Percentiles rank a stretch among this genome's conserved stretches.
Evolutionary conservation across 2,888 invertebrate genomes (phyloP).

Genomic region (Diabrotica balteata): DNA sequence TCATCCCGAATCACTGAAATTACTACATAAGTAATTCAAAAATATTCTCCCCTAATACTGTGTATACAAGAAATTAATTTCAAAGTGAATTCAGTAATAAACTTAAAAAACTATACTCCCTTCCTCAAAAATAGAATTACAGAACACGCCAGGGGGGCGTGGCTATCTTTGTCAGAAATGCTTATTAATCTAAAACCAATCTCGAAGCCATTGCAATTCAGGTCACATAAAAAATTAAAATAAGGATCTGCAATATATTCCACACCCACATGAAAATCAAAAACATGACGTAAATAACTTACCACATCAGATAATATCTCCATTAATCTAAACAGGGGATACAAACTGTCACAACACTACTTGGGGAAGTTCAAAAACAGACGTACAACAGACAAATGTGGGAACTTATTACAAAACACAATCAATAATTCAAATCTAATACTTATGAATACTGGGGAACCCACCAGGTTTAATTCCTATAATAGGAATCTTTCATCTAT

Average conservation of each 20-base stretch:
- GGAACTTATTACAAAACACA: slow-evolving; percentile 2
- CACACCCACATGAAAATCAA: background rate
- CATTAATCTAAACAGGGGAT: background rate
- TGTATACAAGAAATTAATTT: background rate
- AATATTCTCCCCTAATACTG: background rate
- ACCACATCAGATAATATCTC: background rate
- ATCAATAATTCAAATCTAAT: background rate
- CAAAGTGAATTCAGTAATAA: background rate
- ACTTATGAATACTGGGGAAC: slow-evolving; percentile 4
- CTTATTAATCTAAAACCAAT: background rate
- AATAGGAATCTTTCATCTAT: slow-evolving; percentile 8
- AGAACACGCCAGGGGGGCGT: background rate
- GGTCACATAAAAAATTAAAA: background rate
- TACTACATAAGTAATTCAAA: background rate
- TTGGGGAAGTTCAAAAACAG: background rate
- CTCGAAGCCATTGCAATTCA: background rate
- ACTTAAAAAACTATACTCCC: background rate
- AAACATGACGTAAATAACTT: background rate
- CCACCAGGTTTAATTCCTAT: slow-evolving; percentile 4
- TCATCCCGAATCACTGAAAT: background rate
- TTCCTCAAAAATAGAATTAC: slow-evolving; percentile 7
- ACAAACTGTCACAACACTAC: slow-evolving; percentile 3
- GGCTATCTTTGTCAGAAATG: background rate
- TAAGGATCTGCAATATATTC: background rate
- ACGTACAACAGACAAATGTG: slow-evolving; percentile 2